Base-by-base conservation (phyloP, 2,888 invertebrate species). In the Elmis aenea region DNA sequence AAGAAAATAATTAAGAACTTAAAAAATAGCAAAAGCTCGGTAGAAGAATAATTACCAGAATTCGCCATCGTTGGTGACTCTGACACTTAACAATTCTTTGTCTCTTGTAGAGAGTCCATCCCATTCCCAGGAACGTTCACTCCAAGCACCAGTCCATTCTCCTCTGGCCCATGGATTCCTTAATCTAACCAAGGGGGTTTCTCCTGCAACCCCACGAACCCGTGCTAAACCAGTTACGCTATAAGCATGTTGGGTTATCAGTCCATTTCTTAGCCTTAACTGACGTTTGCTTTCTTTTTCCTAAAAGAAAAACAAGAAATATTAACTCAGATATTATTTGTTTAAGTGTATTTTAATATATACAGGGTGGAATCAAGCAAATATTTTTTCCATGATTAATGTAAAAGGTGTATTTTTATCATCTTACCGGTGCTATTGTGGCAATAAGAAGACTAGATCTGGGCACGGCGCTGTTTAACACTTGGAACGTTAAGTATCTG, bases 91-190 rank as follows among this genome's bases (percentile, higher is more conserved):
- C 41, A 79, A 65, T 50, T 79, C 79, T 49, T 80, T 77, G 61
- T 80, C 79, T 42, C 77, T 66, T 27, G 74, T 71, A 10, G 77
- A 72, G 27, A 83, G 67, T 10, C 77, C 76, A 57, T 79, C 77
- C 83, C 83, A 82, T 65, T 81, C 80, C 71, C 77, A 74, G 30
- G 77, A 76, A 41, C 79, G 65, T 57, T 82, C 81, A 43, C 80
- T 76, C 84, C 85, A 83, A 1, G 81, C 75, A 13, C 84, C 83
- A 22, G 76, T 76, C 83, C 82, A 82, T 56, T 81, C 79, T 1
- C 78, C 79, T 43, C 74, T 66, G 2, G 79, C 82, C 74, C 77
- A 77, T 1, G 81, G 79, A 56, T 81, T 83, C 34, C 82, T 67
- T 48, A 85, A 64, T 36, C 83, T 66, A 39, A 79, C 77, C 41